These are phyloP conservation scores for Phoxinus phoxinus DNA, from an alignment of 2,113 vertebrate genomes.

Conservation along the genomic window DNA sequence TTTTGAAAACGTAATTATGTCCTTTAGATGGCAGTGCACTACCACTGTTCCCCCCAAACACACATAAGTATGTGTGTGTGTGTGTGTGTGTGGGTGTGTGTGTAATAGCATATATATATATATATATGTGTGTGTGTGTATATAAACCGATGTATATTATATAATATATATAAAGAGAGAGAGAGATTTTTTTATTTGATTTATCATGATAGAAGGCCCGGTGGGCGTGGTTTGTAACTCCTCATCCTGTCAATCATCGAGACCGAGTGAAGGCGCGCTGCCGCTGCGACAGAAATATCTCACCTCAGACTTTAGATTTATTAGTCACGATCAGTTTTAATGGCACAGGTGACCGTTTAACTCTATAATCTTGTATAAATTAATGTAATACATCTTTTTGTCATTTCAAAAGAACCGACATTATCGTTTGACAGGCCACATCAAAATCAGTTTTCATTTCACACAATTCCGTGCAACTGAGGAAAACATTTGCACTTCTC, in stretches of 20 bases:
- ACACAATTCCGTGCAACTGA: not conserved
- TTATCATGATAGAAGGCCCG: not conserved
- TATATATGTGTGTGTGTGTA: too few relatives aligned
- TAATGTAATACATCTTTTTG: not conserved
- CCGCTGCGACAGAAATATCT: not conserved
- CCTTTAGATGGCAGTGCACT: conserved; percentile 19
- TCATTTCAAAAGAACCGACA: not conserved
- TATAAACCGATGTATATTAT: too few relatives aligned
- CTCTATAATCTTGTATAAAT: not conserved
- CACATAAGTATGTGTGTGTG: too few relatives aligned
- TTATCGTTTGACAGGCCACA: not conserved
- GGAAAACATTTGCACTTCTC: not conserved
- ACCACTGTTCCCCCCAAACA: not conserved
- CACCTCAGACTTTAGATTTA: not conserved
- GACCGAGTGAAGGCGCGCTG: not conserved
- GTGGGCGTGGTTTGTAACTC: not conserved
- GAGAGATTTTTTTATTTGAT: too few relatives aligned
- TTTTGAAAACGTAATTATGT: not conserved
- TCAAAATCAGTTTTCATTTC: not conserved
- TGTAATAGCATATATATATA: too few relatives aligned
- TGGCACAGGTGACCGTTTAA: not conserved
- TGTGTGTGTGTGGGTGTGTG: too few relatives aligned
- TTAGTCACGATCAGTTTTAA: not conserved
- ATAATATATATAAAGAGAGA: too few relatives aligned
- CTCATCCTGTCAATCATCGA: conserved; percentile 12